Conservation (phyloP, 2,113 vertebrate species). For the Tetraodon nigroviridis region DNA sequence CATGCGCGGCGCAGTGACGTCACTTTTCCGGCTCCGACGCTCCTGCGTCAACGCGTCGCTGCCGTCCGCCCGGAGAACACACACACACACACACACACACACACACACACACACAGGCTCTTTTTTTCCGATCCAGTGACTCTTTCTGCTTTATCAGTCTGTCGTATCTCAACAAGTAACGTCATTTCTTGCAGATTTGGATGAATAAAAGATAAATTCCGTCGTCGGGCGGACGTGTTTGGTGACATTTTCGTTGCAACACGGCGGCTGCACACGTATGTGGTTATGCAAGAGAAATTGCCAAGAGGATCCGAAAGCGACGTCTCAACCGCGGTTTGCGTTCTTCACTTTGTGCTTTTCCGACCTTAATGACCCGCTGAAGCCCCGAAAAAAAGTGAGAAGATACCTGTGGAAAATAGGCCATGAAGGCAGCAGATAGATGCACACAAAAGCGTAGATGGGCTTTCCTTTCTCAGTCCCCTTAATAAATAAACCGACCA, state of each 20-base stretch:
- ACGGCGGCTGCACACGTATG: not conserved
- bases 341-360: not conserved
- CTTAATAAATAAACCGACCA: no score
- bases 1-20: slow-evolving; percentile 63
- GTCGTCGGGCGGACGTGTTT: not conserved
- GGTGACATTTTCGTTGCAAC: not conserved
- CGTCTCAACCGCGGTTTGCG: slow-evolving; percentile 2
- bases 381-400: not conserved
- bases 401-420: not conserved
- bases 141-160: not conserved
- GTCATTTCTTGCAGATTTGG: no score
- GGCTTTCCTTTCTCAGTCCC: no score
- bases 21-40: slow-evolving; percentile 67
- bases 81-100: not conserved
- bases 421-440: slow-evolving; percentile 8
- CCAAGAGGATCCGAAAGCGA: slow-evolving; percentile 37
- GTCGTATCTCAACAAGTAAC: not conserved
- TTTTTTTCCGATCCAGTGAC: not conserved
- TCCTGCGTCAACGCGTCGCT: not conserved
- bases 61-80: not conserved
- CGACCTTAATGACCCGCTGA: not conserved
- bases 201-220: not conserved
- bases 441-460: not conserved
- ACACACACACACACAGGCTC: not conserved
- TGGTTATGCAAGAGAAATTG: slow-evolving; percentile 15